A percentile compares a stretch with the other conserved stretches of the same genome.
Conservation (phyloP, 37 sponge, comb jelly and placozoan species). For the Lycopodina hypogea region DNA sequence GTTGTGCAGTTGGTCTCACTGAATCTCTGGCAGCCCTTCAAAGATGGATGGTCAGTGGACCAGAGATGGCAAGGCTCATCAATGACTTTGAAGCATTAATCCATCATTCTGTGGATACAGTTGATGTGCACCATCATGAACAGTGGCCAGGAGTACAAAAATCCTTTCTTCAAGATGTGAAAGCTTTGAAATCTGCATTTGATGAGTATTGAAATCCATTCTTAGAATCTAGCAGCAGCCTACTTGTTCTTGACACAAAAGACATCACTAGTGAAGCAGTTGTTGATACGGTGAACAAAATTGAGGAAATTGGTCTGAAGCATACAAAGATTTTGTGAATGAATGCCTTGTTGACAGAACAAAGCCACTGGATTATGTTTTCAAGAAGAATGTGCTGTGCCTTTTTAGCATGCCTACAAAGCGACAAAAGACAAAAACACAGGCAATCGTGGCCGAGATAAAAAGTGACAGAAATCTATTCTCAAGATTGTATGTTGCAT, state of each 20-base stretch:
- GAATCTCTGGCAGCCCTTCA: too few species aligned
- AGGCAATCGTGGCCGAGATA: too few species aligned
- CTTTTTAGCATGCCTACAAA: background rate
- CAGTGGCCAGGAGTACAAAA: conserved; percentile 6
- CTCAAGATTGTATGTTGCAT: background rate
- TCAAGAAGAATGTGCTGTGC: too few species aligned
- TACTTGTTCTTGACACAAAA: background rate
- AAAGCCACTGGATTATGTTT: too few species aligned
- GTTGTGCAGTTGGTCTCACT: too few species aligned
- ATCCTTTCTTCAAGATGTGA: background rate
- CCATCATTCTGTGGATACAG: background rate
- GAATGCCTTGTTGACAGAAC: background rate
- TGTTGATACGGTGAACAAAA: background rate
- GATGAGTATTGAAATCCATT: too few species aligned
- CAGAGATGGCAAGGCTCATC: too few species aligned
- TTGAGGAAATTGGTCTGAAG: background rate
- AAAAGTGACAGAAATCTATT: too few species aligned
- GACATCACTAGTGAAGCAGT: background rate
- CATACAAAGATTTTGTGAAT: background rate
- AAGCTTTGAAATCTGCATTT: too few species aligned
- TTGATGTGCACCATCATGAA: background rate
- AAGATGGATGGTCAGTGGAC: too few species aligned
- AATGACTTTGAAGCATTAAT: too few species aligned
- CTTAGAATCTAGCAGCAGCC: background rate
- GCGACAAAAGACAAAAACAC: background rate